Base-by-base conservation (phyloP, 2,797 vertebrate species). In the Cuculus canorus region DNA sequence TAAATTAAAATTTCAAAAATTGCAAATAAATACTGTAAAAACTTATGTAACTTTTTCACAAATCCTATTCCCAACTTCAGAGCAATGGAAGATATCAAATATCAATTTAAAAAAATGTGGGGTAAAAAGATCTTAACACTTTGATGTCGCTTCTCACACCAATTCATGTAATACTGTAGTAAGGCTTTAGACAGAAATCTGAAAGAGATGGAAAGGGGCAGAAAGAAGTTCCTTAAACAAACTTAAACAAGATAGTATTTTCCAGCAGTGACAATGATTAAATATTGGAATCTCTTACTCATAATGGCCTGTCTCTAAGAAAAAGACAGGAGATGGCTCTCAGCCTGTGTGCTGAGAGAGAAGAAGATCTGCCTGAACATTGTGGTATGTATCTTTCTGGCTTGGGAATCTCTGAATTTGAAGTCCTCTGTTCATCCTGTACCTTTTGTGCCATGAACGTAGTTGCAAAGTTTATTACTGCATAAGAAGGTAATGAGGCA, bases 291-390 rank as follows among this genome's bases (percentile, higher is more conserved):
- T 77, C 47, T 50, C 41, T 95, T 88, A 71, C 65, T 90, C 65
- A 91, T 43, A 68, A 53, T 87, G 61, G 65, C 41, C 87, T 96
- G 93, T 95, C 82, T 94, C 57, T 88, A 80, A 95, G 53, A 86
- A 86, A 86, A 94, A 93, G 76, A 73, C 64, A 71, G 53, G 65
- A 81, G 76, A 78, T 92, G 92, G 79, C 85, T 93, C 24, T 0
- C 45, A 91, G 91, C 82, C 72, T 77, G 71, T 47, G 61, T 71
- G n/a, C 65, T 65, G 73, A 83, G 71, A 33, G 56, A 60, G 65
- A 94, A 91, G 77, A 86, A 88, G 87, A 81, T 92, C 82, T 96
- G 96, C 90, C 69, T 64, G 82, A 95, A 94, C 93, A 93, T 17
- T 39, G 50, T 30, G 87, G 65, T 78, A 81, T 92, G 66, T 37